A percentile compares a stretch with the other conserved stretches of the same genome.
phyloP scores from a whole-genome alignment of 2,797 vertebrate genomes.

The Myotis vivesi region DNA sequence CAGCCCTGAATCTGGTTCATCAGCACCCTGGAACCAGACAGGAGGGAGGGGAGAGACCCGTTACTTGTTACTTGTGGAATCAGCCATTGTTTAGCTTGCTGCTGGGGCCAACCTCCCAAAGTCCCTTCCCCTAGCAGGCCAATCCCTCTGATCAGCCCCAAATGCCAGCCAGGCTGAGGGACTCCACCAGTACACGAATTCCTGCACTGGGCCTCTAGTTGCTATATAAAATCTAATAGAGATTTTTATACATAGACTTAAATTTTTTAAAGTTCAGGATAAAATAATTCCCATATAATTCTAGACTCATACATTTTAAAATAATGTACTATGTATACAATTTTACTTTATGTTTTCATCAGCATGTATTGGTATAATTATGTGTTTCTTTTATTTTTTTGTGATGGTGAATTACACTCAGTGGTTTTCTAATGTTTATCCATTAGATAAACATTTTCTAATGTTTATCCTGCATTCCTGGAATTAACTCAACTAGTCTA shows the following conservation, averaged over 20 bases:
- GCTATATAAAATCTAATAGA: no score
- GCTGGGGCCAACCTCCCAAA: no score
- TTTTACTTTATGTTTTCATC: not conserved
- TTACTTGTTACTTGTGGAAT: no score
- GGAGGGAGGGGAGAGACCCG: no score
- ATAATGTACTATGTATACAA: not conserved
- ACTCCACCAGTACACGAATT: no score
- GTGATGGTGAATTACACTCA: not conserved
- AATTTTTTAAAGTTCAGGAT: not conserved
- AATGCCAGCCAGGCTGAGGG: no score
- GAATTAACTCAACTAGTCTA: not conserved
- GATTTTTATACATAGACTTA: not conserved
- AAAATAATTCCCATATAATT: not conserved
- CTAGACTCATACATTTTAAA: not conserved
- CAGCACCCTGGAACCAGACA: no score
- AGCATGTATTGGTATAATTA: not conserved
- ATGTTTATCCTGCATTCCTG: not conserved
- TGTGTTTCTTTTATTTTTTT: not conserved
- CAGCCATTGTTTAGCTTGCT: no score
- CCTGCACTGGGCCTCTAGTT: no score
- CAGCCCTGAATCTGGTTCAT: no score
- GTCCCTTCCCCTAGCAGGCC: no score
- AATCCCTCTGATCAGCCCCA: no score
- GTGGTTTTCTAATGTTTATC: not conserved
- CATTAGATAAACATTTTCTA: not conserved